Base-by-base conservation (phyloP, 2,113 vertebrate species). In the Tyrannus savana region DNA sequence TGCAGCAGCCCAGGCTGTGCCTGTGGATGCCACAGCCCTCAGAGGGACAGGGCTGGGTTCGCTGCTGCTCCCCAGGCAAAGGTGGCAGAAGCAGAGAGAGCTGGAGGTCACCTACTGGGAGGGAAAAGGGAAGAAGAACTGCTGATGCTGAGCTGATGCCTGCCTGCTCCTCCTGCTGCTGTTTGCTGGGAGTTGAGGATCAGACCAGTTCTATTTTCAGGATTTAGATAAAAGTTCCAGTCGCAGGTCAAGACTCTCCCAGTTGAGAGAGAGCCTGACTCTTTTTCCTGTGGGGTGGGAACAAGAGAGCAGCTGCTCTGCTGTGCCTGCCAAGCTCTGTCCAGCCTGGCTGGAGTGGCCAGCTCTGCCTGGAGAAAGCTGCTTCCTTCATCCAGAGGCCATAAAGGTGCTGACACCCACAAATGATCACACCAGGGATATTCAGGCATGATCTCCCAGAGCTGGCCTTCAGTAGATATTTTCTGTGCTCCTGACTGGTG, bases 381-480 rank as follows among this genome's bases (percentile, higher is more conserved):
- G 52, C 37, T 81, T n/a, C 74, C 56, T 66, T 81, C 47, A 66
- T 83, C 77, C 83, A 89, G 76, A 63, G 75, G 67, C 89, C 80
- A 28, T 56, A 84, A 92, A 95, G 81, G 80, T 91, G 90, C 81
- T 95, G 90, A 96, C 69, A 71, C 63, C 44, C 87, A 69, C 24
- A 2, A 53, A 89, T 1, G 0, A 56, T 49, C 83, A 37, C 75
- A 50, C 31, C 66, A 33, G 66, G 56, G 55, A 22, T 75, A 13
- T 55, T 89, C 47, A 47, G 1, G 1, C 53, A 24, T 28, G 49
- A 63, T 10, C 6, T 80, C 74, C 23, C 52, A 68, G 56, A 39
- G 21, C 53, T 74, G 84, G 73, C 66, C 75, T 52, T 64, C 64
- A 11, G 39, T 4, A 18, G 23, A 6, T 15, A 28, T 22, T 83